Percentiles rank a stretch among this genome's conserved stretches.
Conservation (phyloP, 2,113 vertebrate species). For the Hippolais icterina region DNA sequence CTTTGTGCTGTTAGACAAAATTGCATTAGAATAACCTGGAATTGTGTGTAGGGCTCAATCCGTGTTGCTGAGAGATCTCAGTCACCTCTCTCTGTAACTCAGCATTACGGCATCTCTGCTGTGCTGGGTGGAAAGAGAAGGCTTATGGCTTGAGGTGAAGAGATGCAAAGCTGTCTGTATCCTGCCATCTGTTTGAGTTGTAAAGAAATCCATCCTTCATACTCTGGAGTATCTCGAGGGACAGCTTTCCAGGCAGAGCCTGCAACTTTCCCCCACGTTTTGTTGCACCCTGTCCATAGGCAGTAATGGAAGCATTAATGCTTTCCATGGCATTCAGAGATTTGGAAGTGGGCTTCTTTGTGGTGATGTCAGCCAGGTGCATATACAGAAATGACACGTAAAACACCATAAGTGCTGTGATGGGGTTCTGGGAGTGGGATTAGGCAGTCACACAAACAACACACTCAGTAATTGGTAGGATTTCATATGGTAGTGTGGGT, state of each 20-base stretch:
- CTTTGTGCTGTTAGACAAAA: slow-evolving; percentile 11
- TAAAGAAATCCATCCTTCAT: not conserved
- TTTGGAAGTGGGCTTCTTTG: not conserved
- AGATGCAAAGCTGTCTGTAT: not conserved
- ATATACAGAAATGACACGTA: not conserved
- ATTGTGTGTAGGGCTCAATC: not conserved
- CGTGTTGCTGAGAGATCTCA: not conserved
- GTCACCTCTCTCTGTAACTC: not conserved
- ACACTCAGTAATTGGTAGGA: not conserved
- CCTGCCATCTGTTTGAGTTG: not conserved
- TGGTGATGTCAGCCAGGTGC: not conserved
- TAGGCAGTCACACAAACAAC: not conserved
- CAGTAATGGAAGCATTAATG: fast-evolving
- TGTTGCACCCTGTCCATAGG: not conserved
- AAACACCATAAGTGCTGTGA: not conserved
- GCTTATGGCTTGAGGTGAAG: not conserved
- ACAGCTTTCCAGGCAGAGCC: not conserved
- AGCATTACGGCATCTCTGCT: not conserved
- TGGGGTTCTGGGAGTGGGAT: not conserved
- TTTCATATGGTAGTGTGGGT: not conserved
- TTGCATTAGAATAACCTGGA: not conserved
- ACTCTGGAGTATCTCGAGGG: not conserved
- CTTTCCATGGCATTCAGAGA: fast-evolving
- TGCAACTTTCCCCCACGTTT: not conserved
- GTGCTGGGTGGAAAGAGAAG: not conserved